Percentiles rank a stretch among this genome's conserved stretches.
Conservation (phyloP, 2,888 invertebrate species). For the Dynastes maya region DNA sequence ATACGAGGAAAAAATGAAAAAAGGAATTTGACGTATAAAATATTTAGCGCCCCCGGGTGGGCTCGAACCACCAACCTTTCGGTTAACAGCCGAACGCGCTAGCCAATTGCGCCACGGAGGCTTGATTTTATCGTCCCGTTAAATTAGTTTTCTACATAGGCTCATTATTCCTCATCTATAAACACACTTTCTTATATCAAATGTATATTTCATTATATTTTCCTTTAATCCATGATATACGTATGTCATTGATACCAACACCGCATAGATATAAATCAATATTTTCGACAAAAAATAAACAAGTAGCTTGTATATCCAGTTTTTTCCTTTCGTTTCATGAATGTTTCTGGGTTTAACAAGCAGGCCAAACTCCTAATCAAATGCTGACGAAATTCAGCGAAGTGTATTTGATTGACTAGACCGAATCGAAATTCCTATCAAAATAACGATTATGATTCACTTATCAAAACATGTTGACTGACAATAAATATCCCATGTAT, state of each 20-base stretch:
- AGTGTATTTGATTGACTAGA: not conserved
- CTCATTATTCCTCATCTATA: too few species aligned
- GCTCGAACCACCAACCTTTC: slow-evolving; percentile 98
- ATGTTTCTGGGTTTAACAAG: not conserved
- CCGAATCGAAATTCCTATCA: not conserved
- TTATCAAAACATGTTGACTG: slow-evolving; percentile 20
- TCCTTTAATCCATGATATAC: too few species aligned
- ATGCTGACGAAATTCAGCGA: slow-evolving; percentile 7
- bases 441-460: slow-evolving; percentile 22
- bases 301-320: not conserved
- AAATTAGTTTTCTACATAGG: not conserved
- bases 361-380: not conserved
- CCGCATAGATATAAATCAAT: not conserved
- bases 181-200: too few species aligned
- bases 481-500: not conserved
- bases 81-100: slow-evolving; percentile 99
- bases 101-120: slow-evolving; percentile 96
- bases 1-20: not conserved
- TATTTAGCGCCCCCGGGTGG: slow-evolving; percentile 86
- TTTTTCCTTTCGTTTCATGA: not conserved
- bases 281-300: not conserved
- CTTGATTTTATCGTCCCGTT: slow-evolving; percentile 53
- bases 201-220: too few species aligned
- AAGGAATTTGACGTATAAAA: slow-evolving; percentile 6
- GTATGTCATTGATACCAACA: too few species aligned